Base-by-base conservation (phyloP, 2,888 invertebrate species). In the Aporophyla lueneburgensis region DNA sequence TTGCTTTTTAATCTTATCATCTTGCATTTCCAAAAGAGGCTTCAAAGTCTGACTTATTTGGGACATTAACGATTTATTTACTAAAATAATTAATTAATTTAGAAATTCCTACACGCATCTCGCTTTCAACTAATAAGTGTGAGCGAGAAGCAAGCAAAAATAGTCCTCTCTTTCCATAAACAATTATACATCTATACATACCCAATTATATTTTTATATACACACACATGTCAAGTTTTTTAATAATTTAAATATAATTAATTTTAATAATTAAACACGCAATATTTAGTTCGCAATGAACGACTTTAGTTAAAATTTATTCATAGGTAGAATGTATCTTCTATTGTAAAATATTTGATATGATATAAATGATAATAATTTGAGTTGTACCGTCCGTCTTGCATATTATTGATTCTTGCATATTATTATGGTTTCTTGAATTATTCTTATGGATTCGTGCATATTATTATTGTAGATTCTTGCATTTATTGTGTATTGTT, bases 281-380 rank as follows among this genome's bases (percentile, higher is more conserved):
- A 87, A 87, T 85, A 88, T 86, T 80, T 79, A 82, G 73, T 86
- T 78, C 65, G 66, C 76, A 71, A 77, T 74, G 49, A 86, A 83
- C 74, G 33, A 78, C 14, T 80, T 87, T 84, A 86, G 76, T 88
- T 87, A 27, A 80, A 84, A 80, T 85, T 81, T 86, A 80, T 75
- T 54, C 14, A 85, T 85, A 79, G 53, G 16, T 86, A 86, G 73
- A 56, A 51, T 78, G 75, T 80, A 67, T 70, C 16, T 69, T 78
- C 67, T 85, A 66, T n/a, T 73, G 72, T 71, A 63, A 61, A 76
- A 24, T 46, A 24, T 56, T 78, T 67, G 62, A 59, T 58, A 49
- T 27, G 65, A 76, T 49, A 12, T 76, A 63, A 79, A 77, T 79
- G 33, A 69, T 73, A 71, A 73, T 87, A 71, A 53, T 71, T 80